A percentile compares a stretch with the other conserved stretches of the same genome.
Conservation (phyloP, 1,140 invertebrate species). For the Asobara japonica region DNA sequence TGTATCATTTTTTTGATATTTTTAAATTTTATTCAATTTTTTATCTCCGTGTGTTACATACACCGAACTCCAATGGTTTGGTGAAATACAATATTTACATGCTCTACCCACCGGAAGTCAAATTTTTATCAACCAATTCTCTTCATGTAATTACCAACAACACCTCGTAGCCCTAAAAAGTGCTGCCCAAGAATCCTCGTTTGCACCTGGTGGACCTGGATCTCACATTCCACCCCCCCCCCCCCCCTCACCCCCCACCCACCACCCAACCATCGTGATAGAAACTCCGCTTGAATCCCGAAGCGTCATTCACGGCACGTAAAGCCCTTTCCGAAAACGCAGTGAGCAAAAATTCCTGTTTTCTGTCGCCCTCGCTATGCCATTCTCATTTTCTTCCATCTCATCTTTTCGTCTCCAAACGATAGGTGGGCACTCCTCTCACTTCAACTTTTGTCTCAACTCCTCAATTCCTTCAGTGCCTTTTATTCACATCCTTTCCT, state of each 20-base stretch:
- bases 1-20: no score
- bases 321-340: conserved; percentile 18
- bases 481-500: conserved; percentile 14
- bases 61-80: no score
- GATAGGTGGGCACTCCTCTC: neutral
- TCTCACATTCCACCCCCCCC: neutral
- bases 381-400: conserved; percentile 4
- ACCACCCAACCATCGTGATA: conserved; percentile 7
- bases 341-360: conserved; percentile 3
- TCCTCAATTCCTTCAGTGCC: neutral
- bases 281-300: neutral
- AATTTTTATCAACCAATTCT: no score
- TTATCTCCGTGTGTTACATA: no score
- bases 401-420: conserved; percentile 6
- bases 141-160: no score
- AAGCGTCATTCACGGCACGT: conserved; percentile 14
- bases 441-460: neutral
- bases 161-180: no score
- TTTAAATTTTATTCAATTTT: no score
- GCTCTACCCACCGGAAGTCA: no score
- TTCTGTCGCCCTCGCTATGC: conserved; percentile 7
- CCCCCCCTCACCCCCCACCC: neutral
- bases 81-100: no score
- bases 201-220: neutral
- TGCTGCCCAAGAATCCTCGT: neutral